These are phyloP conservation scores for Bubo bubo DNA, from an alignment of 2,113 vertebrate species.

Conservation along the genomic window DNA sequence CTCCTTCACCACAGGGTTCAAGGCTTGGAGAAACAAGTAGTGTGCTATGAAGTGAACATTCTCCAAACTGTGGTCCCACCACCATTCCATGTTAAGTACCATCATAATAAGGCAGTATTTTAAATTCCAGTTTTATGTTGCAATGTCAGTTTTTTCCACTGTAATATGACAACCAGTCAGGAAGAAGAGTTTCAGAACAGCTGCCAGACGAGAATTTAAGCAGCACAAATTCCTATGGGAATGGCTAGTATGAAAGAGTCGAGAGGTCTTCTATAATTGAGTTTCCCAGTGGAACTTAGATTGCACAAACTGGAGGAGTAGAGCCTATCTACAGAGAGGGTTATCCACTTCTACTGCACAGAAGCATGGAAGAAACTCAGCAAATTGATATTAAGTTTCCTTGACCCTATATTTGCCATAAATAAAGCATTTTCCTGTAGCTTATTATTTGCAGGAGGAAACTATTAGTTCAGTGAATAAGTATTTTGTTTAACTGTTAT, in stretches of 20 bases:
- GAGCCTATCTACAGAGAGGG: background rate
- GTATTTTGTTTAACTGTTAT: background rate
- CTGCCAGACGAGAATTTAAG: conserved; percentile 10
- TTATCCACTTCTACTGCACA: background rate
- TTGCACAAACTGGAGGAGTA: background rate
- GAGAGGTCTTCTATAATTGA: background rate
- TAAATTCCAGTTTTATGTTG: background rate
- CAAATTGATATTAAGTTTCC: background rate
- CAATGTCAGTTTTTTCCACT: background rate
- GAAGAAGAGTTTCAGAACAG: background rate
- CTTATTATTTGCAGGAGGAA: background rate
- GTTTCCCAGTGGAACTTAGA: background rate
- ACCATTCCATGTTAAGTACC: background rate
- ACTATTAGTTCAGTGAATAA: background rate
- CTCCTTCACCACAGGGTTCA: background rate
- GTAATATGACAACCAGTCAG: background rate
- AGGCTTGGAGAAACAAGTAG: background rate
- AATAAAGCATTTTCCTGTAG: background rate
- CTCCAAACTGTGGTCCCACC: background rate
- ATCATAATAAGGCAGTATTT: background rate
- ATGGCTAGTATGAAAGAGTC: background rate
- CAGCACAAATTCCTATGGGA: background rate
- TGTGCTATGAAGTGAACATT: background rate
- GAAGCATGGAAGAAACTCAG: background rate
- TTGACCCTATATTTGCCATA: background rate